Evolutionary conservation across 2,888 invertebrate genomes (phyloP).

Genomic region (Crematogaster levior): DNA sequence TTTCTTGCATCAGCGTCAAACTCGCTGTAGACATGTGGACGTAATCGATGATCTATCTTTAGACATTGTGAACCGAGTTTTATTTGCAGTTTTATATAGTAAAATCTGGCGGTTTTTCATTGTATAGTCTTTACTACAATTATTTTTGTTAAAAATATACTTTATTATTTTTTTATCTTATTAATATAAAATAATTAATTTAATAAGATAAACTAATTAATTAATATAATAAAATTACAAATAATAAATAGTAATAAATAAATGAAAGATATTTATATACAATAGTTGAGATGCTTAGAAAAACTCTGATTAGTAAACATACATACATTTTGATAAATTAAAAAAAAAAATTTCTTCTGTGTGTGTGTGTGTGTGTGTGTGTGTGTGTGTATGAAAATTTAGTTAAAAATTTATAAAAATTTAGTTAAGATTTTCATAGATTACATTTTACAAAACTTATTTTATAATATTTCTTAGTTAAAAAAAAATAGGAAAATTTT

Average conservation of each 20-base stretch:
- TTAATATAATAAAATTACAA: too few species aligned
- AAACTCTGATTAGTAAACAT: not conserved
- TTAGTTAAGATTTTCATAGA: not conserved
- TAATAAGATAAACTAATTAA: too few species aligned
- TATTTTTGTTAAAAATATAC: not conserved
- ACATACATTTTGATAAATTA: not conserved
- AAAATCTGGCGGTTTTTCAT: not conserved
- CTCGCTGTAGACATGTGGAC: constrained; percentile 54
- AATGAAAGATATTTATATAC: not conserved
- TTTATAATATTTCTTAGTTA: not conserved
- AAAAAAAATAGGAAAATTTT: not conserved
- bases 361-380: too few species aligned
- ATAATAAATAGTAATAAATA: not conserved
- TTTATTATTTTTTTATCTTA: not conserved
- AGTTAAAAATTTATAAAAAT: too few species aligned
- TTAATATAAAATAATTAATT: too few species aligned
- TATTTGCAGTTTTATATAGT: not conserved
- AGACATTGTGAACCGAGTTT: not conserved
- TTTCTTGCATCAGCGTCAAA: constrained; percentile 64
- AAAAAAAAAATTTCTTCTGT: not conserved
- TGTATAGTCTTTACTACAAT: not conserved
- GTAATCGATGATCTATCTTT: constrained; percentile 68
- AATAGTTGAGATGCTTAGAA: not conserved
- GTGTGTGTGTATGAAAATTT: too few species aligned
- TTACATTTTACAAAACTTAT: not conserved